Conservation (phyloP, 2,797 vertebrate species). For the Betta splendens region DNA sequence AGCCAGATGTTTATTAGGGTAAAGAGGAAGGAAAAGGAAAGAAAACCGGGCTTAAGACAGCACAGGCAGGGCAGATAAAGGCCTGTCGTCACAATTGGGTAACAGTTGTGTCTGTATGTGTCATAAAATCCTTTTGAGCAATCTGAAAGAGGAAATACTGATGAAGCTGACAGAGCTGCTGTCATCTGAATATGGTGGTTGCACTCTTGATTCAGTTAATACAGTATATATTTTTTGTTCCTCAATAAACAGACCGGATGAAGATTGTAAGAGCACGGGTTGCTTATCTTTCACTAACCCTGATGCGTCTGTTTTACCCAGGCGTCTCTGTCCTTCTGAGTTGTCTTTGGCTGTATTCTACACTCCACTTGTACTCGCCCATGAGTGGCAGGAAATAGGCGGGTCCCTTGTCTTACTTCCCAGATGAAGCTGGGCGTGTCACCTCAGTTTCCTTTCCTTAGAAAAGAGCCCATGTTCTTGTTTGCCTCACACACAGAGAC, state of each 20-base stretch:
- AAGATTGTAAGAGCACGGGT: background rate
- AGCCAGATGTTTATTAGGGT: slow-evolving; percentile 58
- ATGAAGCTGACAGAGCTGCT: background rate
- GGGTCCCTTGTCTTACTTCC: slow-evolving; percentile 49
- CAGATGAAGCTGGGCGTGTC: slow-evolving; percentile 63
- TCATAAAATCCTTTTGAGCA: slow-evolving; percentile 10
- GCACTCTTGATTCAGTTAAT: too few relatives aligned
- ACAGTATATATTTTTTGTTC: too few relatives aligned
- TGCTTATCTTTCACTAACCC: too few relatives aligned
- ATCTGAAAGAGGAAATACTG: slow-evolving; percentile 12
- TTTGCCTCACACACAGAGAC: background rate
- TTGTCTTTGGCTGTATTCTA: slow-evolving; percentile 39
- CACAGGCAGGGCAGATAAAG: slow-evolving; percentile 38
- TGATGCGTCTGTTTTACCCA: too few relatives aligned
- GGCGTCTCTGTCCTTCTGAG: slow-evolving; percentile 4
- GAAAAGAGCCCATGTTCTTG: slow-evolving; percentile 29
- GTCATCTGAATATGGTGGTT: background rate
- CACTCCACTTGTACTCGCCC: slow-evolving; percentile 25
- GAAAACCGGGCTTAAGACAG: slow-evolving; percentile 33
- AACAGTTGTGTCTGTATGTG: slow-evolving; percentile 34
- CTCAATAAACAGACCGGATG: background rate
- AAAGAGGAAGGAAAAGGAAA: slow-evolving; percentile 58
- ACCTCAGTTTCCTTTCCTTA: slow-evolving; percentile 65
- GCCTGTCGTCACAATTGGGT: slow-evolving; percentile 44
- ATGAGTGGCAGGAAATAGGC: slow-evolving; percentile 69